Evolutionary conservation across 2,797 vertebrate species (phyloP).

Genomic region (Catostomus latipinnis): DNA sequence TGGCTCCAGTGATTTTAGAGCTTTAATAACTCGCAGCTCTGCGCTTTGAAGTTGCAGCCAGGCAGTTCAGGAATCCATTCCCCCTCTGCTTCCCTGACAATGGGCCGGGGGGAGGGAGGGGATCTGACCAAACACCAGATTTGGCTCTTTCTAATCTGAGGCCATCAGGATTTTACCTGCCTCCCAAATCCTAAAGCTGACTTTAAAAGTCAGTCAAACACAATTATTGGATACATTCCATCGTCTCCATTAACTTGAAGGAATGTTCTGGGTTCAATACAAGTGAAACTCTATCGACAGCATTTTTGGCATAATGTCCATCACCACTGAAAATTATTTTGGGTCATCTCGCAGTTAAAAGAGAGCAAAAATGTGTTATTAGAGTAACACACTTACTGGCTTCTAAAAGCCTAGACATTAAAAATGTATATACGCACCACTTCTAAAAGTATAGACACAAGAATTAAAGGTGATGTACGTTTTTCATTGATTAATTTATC

Average conservation of each 20-base stretch:
- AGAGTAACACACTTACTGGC: too few species aligned
- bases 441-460: too few species aligned
- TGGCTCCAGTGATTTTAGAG: constrained; percentile 80
- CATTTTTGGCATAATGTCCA: not conserved
- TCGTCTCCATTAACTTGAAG: constrained; percentile 13
- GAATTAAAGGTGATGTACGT: too few species aligned
- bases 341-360: too few species aligned
- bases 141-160: constrained; percentile 63
- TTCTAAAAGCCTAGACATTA: too few species aligned
- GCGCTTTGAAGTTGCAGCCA: constrained; percentile 81
- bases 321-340: not conserved
- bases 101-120: constrained; percentile 62
- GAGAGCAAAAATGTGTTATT: too few species aligned
- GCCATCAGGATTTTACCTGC: constrained; percentile 64
- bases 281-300: not conserved
- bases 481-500: too few species aligned
- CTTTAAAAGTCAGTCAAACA: constrained; percentile 24
- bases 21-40: constrained; percentile 80
- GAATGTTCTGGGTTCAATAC: constrained; percentile 5
- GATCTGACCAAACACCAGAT: constrained; percentile 63
- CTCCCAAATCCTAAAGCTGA: constrained; percentile 38
- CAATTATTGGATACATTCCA: constrained; percentile 7
- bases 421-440: too few species aligned
- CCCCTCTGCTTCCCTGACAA: constrained; percentile 70
- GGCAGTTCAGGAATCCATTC: constrained; percentile 82